Conservation (phyloP, 2,113 vertebrate species). For the Cyrtonyx montezumae region DNA sequence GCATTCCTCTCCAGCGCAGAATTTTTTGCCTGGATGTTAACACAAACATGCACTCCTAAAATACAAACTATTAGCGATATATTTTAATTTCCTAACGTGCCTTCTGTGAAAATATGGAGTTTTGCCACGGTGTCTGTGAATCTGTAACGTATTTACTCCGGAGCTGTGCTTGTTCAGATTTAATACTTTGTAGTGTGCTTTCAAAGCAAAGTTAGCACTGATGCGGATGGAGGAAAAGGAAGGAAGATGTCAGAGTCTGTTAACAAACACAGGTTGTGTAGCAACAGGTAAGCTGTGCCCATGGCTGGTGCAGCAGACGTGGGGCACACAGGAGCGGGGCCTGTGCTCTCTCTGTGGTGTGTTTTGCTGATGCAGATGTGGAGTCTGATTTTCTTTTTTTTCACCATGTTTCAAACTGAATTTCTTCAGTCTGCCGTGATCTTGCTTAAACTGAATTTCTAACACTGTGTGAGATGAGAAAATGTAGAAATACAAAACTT, state of each 20-base stretch:
- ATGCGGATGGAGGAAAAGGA: background rate
- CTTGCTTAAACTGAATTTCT: background rate
- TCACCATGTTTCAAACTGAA: background rate
- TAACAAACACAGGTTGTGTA: background rate
- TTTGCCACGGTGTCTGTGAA: background rate
- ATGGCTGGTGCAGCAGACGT: background rate
- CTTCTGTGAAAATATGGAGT: background rate
- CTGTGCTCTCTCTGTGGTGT: fast-evolving
- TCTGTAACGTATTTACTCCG: background rate
- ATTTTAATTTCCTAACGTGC: conserved; percentile 19
- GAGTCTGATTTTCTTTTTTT: background rate
- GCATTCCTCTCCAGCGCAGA: conserved; percentile 21
- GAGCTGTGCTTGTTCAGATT: background rate
- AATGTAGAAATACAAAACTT: background rate
- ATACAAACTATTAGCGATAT: background rate
- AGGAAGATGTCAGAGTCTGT: too few species aligned
- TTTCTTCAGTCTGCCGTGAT: background rate
- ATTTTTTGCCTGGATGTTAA: conserved; percentile 33
- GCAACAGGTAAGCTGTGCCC: background rate
- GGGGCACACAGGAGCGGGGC: background rate
- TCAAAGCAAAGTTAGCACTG: background rate
- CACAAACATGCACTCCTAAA: background rate
- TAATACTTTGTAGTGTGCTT: background rate
- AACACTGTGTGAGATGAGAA: background rate
- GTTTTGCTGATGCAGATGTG: background rate